phyloP scores from a whole-genome alignment of 1,140 invertebrate species.

The Euglossa dilemma region DNA sequence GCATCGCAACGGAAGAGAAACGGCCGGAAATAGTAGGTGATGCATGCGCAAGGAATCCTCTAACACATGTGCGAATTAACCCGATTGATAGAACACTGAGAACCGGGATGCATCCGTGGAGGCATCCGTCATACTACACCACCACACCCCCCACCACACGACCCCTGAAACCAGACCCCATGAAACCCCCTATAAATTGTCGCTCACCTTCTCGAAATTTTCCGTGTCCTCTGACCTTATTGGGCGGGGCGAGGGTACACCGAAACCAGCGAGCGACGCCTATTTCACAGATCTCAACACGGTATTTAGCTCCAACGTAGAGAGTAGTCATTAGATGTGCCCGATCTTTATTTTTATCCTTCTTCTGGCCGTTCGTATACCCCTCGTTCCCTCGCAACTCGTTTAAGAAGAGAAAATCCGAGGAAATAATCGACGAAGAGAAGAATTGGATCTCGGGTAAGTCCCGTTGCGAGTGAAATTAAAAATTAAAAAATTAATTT shows the following conservation, averaged over 20 bases:
- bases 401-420: too few species aligned
- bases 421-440: too few species aligned
- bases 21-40: conserved; percentile 51
- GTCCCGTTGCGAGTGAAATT: too few species aligned
- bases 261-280: conserved; percentile 62
- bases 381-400: conserved; percentile 3
- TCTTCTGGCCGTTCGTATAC: conserved; percentile 61
- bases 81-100: conserved; percentile 61
- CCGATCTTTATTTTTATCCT: not conserved
- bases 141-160: not conserved
- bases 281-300: conserved; percentile 62
- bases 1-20: conserved; percentile 37
- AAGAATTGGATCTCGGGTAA: too few species aligned
- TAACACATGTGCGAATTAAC: conserved; percentile 65
- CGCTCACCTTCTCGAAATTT: conserved; percentile 4
- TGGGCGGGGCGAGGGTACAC: conserved; percentile 70
- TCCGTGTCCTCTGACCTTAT: conserved; percentile 66
- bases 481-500: not conserved
- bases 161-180: not conserved
- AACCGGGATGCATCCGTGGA: conserved; percentile 53
- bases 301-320: conserved; percentile 61
- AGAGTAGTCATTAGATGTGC: conserved; percentile 60
- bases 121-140: conserved; percentile 56
- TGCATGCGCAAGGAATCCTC: conserved; percentile 65
- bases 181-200: not conserved